phyloP scores from a whole-genome alignment of 2,797 vertebrate species.

The Myotis planiceps region DNA sequence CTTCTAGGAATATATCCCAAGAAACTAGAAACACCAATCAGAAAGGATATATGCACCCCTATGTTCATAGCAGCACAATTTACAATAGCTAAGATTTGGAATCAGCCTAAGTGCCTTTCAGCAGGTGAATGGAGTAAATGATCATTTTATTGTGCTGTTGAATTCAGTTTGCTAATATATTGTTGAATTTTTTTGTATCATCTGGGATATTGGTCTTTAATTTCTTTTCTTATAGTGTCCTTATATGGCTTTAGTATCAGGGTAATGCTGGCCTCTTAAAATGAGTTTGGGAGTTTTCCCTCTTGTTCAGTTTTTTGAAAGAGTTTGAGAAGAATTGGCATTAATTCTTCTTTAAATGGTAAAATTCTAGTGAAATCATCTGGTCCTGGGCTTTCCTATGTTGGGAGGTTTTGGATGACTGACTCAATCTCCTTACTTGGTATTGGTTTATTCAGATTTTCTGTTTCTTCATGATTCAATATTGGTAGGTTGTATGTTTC shows the following conservation, averaged over 20 bases:
- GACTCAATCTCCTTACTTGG: neutral
- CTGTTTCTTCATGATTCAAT: neutral
- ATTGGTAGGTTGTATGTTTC: neutral
- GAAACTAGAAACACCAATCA: no score
- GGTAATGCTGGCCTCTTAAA: neutral
- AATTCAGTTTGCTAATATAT: neutral
- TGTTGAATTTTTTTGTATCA: neutral
- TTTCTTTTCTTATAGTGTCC: neutral
- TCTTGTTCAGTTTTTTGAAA: neutral
- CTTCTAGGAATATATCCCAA: no score
- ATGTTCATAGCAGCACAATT: no score
- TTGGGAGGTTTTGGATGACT: neutral
- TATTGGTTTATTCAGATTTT: neutral
- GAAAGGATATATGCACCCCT: no score
- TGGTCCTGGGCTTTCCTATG: neutral
- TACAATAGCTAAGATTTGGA: no score
- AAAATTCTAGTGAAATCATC: neutral
- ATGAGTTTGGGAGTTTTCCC: neutral
- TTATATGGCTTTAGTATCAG: neutral
- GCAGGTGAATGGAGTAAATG: neutral
- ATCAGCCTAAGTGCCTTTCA: no score
- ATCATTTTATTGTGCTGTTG: neutral
- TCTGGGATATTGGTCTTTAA: neutral
- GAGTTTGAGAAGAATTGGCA: neutral
- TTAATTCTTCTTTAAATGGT: neutral